Base-by-base conservation (phyloP, 1,140 invertebrate genomes). In the Laupala kohalensis region DNA sequence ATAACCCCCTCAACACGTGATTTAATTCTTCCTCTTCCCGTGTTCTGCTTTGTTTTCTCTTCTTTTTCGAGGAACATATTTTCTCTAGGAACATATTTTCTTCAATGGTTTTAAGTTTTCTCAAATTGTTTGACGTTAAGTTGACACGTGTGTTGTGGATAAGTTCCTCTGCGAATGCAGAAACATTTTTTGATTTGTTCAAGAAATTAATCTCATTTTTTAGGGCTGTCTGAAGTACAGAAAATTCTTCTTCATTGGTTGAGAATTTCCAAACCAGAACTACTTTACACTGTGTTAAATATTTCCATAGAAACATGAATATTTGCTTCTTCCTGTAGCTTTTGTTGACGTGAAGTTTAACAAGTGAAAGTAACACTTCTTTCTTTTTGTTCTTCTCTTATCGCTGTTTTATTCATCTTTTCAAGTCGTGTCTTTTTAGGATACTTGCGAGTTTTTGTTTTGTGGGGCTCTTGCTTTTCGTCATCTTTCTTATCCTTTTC, bases 291-390 rank as follows among this genome's bases (percentile, higher is more conserved):
- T 27, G 69, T n/a, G 25, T 63, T 92, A 81, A 95, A 95, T 77
- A 93, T 91, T 79, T 95, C 93, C 82, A 93, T 87, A 15, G 93
- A 92, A 74, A 92, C 82, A 77, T 87, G 86, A 30, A 96, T 82
- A 81, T 96, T 93, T 0, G 91, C 89, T 80, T 94, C 93, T 80
- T 94, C 91, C 80, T 92, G 90, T 28, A 93, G 81, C 82, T 92
- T 92, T 79, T 94, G 89, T 73, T 86, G 81, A 66, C 87, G 65
- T 88, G 78, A 78, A 86, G 89, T 79, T 95, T 90, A 82, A 93
- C 92, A 1, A 91, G 87, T 62, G 91, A 89, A 74, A 92, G 76
- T 25, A 87, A 85, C 73, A 85, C 85, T 71, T 86, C 81, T 64
- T 85, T 84, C 75, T 88, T 84, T 71, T 81, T n/a, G n/a, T n/a